Conservation (phyloP, 1,140 invertebrate species). For the Drosophila jambulina region DNA sequence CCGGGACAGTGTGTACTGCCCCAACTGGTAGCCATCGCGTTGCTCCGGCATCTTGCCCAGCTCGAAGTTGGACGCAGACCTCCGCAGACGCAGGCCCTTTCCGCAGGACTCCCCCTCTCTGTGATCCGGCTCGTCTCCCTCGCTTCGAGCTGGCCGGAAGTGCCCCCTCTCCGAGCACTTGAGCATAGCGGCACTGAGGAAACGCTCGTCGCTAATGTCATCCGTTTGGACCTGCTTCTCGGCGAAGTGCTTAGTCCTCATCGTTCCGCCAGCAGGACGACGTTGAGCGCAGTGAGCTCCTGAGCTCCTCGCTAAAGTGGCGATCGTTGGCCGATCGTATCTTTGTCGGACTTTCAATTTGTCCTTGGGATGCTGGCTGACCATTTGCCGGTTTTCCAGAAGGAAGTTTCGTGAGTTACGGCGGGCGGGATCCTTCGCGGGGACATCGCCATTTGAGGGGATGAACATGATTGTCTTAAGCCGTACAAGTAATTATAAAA, state of each 20-base stretch:
- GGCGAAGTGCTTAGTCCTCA: background rate
- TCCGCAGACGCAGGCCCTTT: slow-evolving; percentile 19
- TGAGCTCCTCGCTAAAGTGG: slow-evolving; percentile 24
- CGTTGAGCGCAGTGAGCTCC: background rate
- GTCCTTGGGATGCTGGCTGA: slow-evolving; percentile 13
- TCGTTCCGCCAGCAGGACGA: background rate
- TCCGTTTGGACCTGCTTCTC: slow-evolving; percentile 71
- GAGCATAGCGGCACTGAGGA: slow-evolving; percentile 56
- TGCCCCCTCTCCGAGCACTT: slow-evolving; percentile 42
- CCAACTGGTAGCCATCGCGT: slow-evolving; percentile 31
- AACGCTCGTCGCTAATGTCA: slow-evolving; percentile 62
- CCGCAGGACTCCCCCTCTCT: background rate
- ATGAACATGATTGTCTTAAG: background rate
- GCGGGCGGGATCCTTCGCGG: background rate
- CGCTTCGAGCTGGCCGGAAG: slow-evolving; percentile 31
- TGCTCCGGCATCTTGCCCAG: slow-evolving; percentile 55
- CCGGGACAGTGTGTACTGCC: slow-evolving; percentile 37
- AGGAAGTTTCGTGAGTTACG: slow-evolving; percentile 52
- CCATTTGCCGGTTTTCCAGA: slow-evolving; percentile 48
- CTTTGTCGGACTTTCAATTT: slow-evolving; percentile 4
- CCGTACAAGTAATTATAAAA: background rate
- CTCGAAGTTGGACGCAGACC: slow-evolving; percentile 60
- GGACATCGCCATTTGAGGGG: background rate
- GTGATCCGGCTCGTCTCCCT: slow-evolving; percentile 42
- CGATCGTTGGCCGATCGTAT: slow-evolving; percentile 42